Conservation (phyloP, 2,888 invertebrate genomes). For the Dromius quadrimaculatus region DNA sequence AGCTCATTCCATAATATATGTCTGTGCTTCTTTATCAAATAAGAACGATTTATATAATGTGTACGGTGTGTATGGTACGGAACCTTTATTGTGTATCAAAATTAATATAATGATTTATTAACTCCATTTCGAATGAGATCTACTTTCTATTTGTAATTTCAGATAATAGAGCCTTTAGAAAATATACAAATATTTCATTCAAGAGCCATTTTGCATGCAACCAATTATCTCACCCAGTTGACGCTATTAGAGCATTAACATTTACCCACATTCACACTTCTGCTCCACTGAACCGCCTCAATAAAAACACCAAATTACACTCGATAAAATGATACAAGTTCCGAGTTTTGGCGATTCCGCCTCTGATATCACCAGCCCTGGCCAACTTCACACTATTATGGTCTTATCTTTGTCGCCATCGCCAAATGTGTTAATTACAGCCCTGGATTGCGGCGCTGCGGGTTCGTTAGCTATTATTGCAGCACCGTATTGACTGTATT, state of each 20-base stretch:
- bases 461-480: constrained; percentile 25
- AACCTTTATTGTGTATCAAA: no score
- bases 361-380: constrained; percentile 14
- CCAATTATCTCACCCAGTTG: background rate
- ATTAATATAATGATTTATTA: no score
- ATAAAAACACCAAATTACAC: constrained; percentile 33
- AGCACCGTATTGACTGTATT: constrained; percentile 23
- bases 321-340: background rate
- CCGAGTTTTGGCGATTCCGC: constrained; percentile 8
- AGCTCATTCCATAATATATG: no score
- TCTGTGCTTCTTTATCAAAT: no score
- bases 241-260: background rate
- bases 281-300: constrained; percentile 17
- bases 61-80: no score
- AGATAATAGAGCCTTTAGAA: no score
- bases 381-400: background rate
- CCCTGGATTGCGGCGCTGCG: constrained; percentile 3
- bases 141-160: no score
- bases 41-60: no score
- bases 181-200: no score
- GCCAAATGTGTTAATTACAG: constrained; percentile 37
- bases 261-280: constrained; percentile 24
- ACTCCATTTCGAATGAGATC: no score
- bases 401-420: constrained; percentile 10
- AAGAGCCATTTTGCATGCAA: no score